A percentile compares a stretch with the other conserved stretches of the same genome.
Conservation (phyloP, 2,888 invertebrate genomes). For the Dorcus parallelipipedus region DNA sequence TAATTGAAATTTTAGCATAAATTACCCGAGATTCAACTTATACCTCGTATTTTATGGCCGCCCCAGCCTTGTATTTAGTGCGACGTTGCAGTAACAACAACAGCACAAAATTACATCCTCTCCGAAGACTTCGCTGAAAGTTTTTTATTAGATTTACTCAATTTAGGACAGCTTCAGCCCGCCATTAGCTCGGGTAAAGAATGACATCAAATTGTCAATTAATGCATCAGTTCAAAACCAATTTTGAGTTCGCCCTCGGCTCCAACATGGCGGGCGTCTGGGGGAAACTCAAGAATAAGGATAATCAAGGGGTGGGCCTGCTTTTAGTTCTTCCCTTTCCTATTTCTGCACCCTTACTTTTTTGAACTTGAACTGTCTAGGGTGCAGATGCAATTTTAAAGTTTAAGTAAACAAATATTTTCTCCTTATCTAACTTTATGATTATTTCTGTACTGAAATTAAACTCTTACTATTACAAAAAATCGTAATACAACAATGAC, state of each 20-base stretch:
- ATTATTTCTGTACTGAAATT: too few species aligned
- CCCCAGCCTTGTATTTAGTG: neutral
- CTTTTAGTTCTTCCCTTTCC: conserved; percentile 16
- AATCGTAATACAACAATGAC: too few species aligned
- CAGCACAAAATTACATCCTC: conserved; percentile 20
- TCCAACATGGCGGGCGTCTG: conserved; percentile 34
- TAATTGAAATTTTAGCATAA: neutral
- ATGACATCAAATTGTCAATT: conserved; percentile 49
- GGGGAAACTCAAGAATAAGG: conserved; percentile 39
- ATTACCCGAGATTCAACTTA: neutral
- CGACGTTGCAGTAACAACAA: conserved; percentile 11
- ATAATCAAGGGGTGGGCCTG: conserved; percentile 42
- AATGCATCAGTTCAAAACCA: conserved; percentile 47
- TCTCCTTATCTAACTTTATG: too few species aligned
- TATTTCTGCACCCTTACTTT: neutral
- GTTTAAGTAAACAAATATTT: neutral
- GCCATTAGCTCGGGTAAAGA: conserved; percentile 45
- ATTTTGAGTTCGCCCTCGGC: conserved; percentile 39
- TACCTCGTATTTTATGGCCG: too few species aligned
- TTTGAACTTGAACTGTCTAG: conserved; percentile 2
- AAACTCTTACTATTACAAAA: too few species aligned
- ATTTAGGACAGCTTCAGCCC: conserved; percentile 45
- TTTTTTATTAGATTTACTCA: conserved; percentile 47
- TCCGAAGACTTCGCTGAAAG: conserved; percentile 29
- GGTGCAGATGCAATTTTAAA: conserved; percentile 10